Conservation (phyloP, 2,797 vertebrate genomes). For the Ctenopoma multispine region DNA sequence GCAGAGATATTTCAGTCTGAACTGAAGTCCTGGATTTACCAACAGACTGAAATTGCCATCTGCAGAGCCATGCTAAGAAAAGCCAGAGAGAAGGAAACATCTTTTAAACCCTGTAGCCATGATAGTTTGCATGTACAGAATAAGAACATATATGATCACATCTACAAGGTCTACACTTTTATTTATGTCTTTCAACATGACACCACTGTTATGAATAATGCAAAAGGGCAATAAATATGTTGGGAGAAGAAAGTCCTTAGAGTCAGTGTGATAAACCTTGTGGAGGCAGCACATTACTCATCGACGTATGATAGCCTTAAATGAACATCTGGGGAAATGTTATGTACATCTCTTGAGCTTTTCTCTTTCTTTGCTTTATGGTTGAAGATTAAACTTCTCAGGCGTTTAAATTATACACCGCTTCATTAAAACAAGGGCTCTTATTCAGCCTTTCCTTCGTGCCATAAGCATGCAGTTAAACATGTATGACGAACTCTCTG, state of each 20-base stretch:
- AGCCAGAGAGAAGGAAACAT: not conserved
- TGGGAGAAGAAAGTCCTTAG: not conserved
- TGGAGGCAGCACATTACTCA: conserved; percentile 53
- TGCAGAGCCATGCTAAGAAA: not conserved
- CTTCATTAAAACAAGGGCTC: conserved; percentile 57
- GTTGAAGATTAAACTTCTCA: conserved; percentile 42
- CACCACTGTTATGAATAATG: conserved; percentile 48
- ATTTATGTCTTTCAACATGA: conserved; percentile 35
- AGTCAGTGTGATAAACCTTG: conserved; percentile 33
- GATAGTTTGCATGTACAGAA: conserved; percentile 2
- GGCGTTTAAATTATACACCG: conserved; percentile 45
- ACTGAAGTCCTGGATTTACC: not conserved
- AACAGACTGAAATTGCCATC: not conserved
- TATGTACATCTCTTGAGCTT: conserved; percentile 45
- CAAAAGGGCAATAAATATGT: conserved; percentile 39
- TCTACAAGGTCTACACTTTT: conserved; percentile 7
- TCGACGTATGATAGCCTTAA: conserved; percentile 23
- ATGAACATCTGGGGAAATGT: conserved; percentile 44
- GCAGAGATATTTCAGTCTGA: not conserved
- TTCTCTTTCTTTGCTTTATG: conserved; percentile 36
- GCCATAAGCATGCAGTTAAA: conserved; percentile 60
- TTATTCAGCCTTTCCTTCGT: conserved; percentile 45
- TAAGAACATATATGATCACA: conserved; percentile 24
- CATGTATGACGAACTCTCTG: conserved; percentile 33
- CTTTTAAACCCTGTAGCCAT: not conserved